These are phyloP conservation scores for Uria lomvia DNA, from an alignment of 2,113 vertebrate species.

Conservation along the genomic window DNA sequence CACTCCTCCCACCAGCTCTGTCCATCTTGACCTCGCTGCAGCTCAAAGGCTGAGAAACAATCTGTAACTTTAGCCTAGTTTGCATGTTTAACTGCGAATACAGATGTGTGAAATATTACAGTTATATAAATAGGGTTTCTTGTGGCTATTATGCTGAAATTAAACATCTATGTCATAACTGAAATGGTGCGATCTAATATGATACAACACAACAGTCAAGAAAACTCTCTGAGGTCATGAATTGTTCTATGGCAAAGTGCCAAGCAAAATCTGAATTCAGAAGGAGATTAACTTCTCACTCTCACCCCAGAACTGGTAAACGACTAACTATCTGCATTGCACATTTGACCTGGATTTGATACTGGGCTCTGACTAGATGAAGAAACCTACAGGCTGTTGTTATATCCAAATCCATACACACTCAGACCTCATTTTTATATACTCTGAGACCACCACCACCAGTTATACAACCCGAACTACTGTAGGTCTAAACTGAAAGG, in stretches of 20 bases:
- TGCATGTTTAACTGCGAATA: neutral
- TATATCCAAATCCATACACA: neutral
- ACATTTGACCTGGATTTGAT: neutral
- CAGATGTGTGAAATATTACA: neutral
- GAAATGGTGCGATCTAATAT: neutral
- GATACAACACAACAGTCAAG: neutral
- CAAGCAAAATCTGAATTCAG: neutral
- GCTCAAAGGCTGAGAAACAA: neutral
- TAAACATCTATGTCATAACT: neutral
- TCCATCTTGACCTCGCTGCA: neutral
- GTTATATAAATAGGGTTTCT: neutral
- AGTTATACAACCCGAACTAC: neutral
- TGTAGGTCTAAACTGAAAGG: neutral
- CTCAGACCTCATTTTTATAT: neutral
- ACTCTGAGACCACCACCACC: neutral
- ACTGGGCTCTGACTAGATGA: neutral
- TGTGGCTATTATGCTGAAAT: neutral
- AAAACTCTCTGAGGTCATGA: neutral
- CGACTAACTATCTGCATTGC: rapidly evolving
- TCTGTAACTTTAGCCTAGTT: neutral
- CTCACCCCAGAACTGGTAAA: neutral
- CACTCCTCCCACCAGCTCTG: neutral
- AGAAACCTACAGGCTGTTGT: neutral
- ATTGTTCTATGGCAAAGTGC: neutral
- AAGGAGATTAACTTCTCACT: neutral